A percentile compares a stretch with the other conserved stretches of the same genome.
phyloP scores from a whole-genome alignment of 2,113 vertebrate genomes.

The Oophaga pumilio region DNA sequence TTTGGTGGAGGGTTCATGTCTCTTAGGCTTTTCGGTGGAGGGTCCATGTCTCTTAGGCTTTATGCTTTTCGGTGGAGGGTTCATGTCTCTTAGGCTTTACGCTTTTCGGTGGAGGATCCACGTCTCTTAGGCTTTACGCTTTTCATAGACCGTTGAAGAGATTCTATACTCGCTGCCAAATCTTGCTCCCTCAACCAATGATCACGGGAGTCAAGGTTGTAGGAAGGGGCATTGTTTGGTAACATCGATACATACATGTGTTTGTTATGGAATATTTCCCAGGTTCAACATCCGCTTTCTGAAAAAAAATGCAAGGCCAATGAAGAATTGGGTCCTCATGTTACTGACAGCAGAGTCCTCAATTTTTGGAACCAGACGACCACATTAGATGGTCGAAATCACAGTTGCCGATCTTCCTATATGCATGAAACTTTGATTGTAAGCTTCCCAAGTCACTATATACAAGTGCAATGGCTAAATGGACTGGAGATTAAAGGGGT shows the following conservation, averaged over 20 bases:
- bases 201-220: no score
- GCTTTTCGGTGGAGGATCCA: neutral
- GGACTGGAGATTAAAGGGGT: neutral
- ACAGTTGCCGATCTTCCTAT: neutral
- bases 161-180: no score
- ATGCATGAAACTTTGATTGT: neutral
- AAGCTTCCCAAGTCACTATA: neutral
- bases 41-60: no score
- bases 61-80: neutral
- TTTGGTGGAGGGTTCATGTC: no score
- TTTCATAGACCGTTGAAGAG: no score
- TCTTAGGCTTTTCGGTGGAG: no score
- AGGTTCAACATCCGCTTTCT: neutral
- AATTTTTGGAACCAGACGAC: neutral
- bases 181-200: no score
- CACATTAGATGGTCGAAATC: neutral
- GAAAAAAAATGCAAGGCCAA: neutral
- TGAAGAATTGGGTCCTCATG: neutral
- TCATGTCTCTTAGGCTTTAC: no score
- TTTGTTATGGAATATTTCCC: neutral
- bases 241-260: neutral
- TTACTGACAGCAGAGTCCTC: neutral
- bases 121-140: no score
- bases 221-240: no score
- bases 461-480: neutral